Percentiles rank a stretch among this genome's conserved stretches.
phyloP scores from a whole-genome alignment of 2,797 vertebrate species.

The Natrix natrix region DNA sequence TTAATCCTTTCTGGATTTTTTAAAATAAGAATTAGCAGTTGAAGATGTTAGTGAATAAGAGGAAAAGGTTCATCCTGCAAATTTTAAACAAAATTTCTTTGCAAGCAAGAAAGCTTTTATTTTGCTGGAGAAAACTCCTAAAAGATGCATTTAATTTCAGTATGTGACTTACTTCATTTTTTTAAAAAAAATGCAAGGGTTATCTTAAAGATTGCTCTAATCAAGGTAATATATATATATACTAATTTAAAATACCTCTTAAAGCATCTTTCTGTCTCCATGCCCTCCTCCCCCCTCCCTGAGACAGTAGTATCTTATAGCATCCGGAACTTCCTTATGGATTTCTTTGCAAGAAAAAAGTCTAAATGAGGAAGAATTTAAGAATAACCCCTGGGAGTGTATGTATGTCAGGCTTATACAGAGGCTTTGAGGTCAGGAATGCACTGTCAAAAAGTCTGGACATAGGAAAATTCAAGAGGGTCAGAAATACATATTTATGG shows the following conservation, averaged over 20 bases:
- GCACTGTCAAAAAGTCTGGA: background rate
- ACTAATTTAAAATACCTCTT: background rate
- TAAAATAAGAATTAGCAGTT: background rate
- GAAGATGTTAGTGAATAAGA: background rate
- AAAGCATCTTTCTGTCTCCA: background rate
- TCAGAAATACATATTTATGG: background rate
- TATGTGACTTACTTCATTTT: background rate
- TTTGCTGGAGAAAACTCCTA: background rate
- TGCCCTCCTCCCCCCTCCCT: too few relatives aligned
- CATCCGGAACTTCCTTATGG: background rate
- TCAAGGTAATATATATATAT: background rate
- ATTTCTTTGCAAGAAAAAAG: background rate
- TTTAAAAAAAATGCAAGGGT: background rate
- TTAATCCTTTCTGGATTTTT: background rate
- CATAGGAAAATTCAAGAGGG: background rate
- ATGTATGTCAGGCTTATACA: background rate
- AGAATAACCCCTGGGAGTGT: background rate
- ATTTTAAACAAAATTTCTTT: background rate
- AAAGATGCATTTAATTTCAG: background rate
- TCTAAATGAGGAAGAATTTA: background rate
- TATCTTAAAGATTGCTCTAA: background rate
- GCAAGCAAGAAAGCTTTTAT: background rate
- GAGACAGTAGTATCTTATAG: background rate
- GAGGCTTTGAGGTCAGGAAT: too few relatives aligned
- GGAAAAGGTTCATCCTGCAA: background rate